These are phyloP conservation scores for Triplophysa tibetana DNA, from an alignment of 2,113 vertebrate genomes.

Conservation along the genomic window DNA sequence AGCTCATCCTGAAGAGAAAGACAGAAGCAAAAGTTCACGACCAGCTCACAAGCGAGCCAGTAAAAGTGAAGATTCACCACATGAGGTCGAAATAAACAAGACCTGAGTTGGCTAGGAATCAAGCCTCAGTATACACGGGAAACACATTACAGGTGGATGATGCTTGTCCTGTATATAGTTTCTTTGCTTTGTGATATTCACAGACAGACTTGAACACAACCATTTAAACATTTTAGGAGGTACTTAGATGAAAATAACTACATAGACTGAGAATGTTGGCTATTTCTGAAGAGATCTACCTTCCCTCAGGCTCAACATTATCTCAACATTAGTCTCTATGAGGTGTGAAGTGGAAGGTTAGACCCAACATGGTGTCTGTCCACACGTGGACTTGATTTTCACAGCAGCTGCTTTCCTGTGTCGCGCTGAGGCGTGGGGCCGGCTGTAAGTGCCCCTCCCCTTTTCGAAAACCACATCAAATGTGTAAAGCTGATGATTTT, in stretches of 20 bases:
- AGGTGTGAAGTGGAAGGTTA: slow-evolving; percentile 27
- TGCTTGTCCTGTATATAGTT: not conserved
- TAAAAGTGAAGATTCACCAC: slow-evolving; percentile 54
- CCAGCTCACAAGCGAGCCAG: slow-evolving; percentile 52
- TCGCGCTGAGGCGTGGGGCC: slow-evolving; percentile 24
- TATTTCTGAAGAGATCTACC: not conserved
- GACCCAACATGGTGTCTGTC: slow-evolving; percentile 16
- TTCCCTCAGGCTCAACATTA: not conserved
- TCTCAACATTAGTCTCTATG: not conserved
- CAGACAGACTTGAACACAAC: not conserved
- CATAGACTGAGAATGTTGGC: not conserved
- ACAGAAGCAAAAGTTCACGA: slow-evolving; percentile 33
- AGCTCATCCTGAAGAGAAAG: slow-evolving; percentile 6
- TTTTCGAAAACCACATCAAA: not conserved
- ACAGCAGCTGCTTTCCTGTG: slow-evolving; percentile 51
- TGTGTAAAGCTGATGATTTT: slow-evolving; percentile 1
- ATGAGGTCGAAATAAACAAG: slow-evolving; percentile 64
- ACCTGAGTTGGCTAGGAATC: slow-evolving; percentile 60
- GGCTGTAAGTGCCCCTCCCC: not conserved
- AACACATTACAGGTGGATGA: slow-evolving; percentile 4
- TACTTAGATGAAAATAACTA: not conserved
- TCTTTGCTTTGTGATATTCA: not conserved
- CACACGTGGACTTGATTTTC: slow-evolving; percentile 59
- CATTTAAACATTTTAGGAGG: not conserved
- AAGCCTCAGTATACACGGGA: too few species aligned